Base-by-base conservation (phyloP, 1,140 invertebrate genomes). In the Magallana ariakensis region DNA sequence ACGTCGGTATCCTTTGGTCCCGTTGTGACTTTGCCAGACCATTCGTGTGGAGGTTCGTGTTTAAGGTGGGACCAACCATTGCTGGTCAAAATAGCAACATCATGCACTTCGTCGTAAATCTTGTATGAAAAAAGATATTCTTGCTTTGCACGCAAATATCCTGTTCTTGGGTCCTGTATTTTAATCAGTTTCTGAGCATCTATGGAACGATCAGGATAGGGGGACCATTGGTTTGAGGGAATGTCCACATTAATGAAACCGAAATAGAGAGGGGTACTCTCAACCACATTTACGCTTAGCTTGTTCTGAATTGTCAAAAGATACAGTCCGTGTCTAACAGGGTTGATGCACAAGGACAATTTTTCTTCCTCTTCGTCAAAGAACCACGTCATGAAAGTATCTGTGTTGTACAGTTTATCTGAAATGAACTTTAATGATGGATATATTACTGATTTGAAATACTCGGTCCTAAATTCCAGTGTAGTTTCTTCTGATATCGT, bases 61-160 rank as follows among this genome's bases (percentile, higher is more conserved):
- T 80, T 70, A 3, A 87, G 70, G 60, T 87, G 83, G 11, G 54
- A 84, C 86, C 83, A 84, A 10, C 86, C 86, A 80, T 87, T 87
- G 33, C 82, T 80, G 1, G 86, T 84, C 6, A 87, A 82, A 19
- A 70, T 66, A 16, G 83, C 82, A 60, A 87, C 86, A 80, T 87
- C 83, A 13, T 84, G 81, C 9, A 83, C 66, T 19, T 87, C 22
- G 33, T 26, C 66, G 6, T 33, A 26, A 26, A 87, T 80, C n/a
- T 84, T 54, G 15, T 60, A 84, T n/a, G 82, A 80, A 58, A 84
- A 87, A n/a, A 26, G 55, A 16, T 80, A 58, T 46, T 84, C 75
- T 5, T 53, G 15, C 60, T 60, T 84, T 10, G 86, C 82, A 11
- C 58, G 16, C 13, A 87, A 11, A 84, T 84, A 60, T 10, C 26